These are phyloP conservation scores for Micropterix aruncella DNA, from an alignment of 2,888 invertebrate species.

Conservation along the genomic window DNA sequence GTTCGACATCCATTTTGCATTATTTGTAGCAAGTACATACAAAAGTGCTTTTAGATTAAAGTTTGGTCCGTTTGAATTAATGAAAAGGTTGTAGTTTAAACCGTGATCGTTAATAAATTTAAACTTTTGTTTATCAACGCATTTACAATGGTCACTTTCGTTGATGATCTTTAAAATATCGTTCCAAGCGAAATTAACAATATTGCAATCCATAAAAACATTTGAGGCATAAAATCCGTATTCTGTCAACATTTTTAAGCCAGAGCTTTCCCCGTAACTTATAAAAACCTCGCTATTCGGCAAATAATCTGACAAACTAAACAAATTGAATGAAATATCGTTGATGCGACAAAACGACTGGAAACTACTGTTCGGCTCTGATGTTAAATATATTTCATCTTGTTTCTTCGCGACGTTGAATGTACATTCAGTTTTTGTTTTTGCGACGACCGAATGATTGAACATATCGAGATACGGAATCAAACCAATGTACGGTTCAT, in stretches of 20 bases:
- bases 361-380: neutral
- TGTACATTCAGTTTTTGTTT: conserved; percentile 35
- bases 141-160: conserved; percentile 17
- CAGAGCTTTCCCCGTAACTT: conserved; percentile 75
- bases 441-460: conserved; percentile 59
- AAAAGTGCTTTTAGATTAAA: conserved; percentile 37
- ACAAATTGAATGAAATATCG: conserved; percentile 30
- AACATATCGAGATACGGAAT: conserved; percentile 85
- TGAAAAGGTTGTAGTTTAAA: conserved; percentile 46
- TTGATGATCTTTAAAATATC: conserved; percentile 33
- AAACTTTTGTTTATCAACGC: conserved; percentile 40
- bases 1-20: neutral
- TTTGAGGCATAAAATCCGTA: conserved; percentile 70
- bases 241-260: conserved; percentile 65
- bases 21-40: neutral
- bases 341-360: neutral
- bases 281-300: conserved; percentile 71
- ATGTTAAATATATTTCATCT: neutral
- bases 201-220: conserved; percentile 47
- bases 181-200: conserved; percentile 41
- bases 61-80: conserved; percentile 46
- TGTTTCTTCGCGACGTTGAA: conserved; percentile 14
- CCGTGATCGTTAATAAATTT: conserved; percentile 48
- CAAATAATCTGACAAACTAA: conserved; percentile 36
- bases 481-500: conserved; percentile 54